A percentile compares a stretch with the other conserved stretches of the same genome.
These are phyloP conservation scores for Polyommatus iphigenia DNA, from an alignment of 2,888 invertebrate genomes.

Conservation along the genomic window DNA sequence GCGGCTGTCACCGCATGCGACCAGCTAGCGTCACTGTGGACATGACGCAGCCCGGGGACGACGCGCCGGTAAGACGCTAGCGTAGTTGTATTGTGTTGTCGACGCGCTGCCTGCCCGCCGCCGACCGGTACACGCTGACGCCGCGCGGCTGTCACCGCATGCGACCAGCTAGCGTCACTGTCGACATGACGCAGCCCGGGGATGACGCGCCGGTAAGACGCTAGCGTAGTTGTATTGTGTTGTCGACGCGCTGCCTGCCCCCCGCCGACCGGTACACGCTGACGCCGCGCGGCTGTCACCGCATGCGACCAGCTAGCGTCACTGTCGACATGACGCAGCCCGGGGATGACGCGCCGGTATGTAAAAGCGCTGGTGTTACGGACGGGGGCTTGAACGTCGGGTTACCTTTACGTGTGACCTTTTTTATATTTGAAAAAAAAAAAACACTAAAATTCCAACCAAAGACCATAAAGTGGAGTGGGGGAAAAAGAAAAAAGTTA, in stretches of 20 bases:
- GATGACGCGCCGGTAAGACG: constrained; percentile 46
- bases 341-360: constrained; percentile 44
- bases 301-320: constrained; percentile 75
- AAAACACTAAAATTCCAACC: too few relatives aligned
- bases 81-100: too few relatives aligned
- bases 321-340: constrained; percentile 46
- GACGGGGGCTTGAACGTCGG: too few relatives aligned
- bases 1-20: constrained; percentile 90
- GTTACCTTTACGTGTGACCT: too few relatives aligned
- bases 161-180: constrained; percentile 55
- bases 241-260: constrained; percentile 85
- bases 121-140: constrained; percentile 84
- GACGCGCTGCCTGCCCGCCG: constrained; percentile 84
- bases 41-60: constrained; percentile 39
- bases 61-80: constrained; percentile 44
- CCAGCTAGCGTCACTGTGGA: constrained; percentile 51
- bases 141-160: constrained; percentile 92
- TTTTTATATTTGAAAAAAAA: too few relatives aligned
- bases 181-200: constrained; percentile 43
- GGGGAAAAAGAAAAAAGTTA: too few relatives aligned
- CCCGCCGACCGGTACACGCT: constrained; percentile 85
- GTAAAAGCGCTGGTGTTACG: too few relatives aligned
- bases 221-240: too few relatives aligned
- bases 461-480: too few relatives aligned
- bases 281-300: constrained; percentile 89